Percentiles rank a stretch among this genome's conserved stretches.
phyloP scores from a whole-genome alignment of 2,113 vertebrate species.

The Mesitornis unicolor region DNA sequence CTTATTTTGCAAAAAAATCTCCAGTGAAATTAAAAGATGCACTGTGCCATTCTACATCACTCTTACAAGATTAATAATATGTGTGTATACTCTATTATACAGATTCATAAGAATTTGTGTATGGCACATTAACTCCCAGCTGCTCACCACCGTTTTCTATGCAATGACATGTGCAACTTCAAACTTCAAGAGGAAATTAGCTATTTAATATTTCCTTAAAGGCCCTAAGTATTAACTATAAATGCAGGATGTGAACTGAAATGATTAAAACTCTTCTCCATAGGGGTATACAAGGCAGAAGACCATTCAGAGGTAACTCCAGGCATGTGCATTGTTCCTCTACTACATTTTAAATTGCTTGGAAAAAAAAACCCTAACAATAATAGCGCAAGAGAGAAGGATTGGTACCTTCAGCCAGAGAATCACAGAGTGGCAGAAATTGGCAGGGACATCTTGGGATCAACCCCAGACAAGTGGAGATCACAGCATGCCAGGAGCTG shows the following conservation, averaged over 20 bases:
- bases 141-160: neutral
- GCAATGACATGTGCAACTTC: neutral
- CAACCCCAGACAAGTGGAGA: neutral
- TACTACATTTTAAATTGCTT: neutral
- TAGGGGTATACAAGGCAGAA: neutral
- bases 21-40: neutral
- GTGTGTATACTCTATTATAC: neutral
- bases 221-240: neutral
- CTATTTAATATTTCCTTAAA: slow-evolving; percentile 24
- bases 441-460: neutral
- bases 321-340: neutral
- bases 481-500: too few relatives aligned
- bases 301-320: neutral
- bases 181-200: neutral
- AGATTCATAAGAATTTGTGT: neutral
- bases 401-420: neutral
- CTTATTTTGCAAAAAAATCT: neutral
- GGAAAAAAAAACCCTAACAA: neutral
- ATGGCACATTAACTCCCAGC: slow-evolving; percentile 15
- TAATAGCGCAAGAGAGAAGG: neutral
- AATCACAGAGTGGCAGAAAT: neutral
- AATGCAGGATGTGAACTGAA: neutral
- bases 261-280: neutral
- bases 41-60: neutral
- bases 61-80: neutral